Percentiles rank a stretch among this genome's conserved stretches.
phyloP scores from a whole-genome alignment of 2,888 invertebrate genomes.

The Tenodera sinensis region DNA sequence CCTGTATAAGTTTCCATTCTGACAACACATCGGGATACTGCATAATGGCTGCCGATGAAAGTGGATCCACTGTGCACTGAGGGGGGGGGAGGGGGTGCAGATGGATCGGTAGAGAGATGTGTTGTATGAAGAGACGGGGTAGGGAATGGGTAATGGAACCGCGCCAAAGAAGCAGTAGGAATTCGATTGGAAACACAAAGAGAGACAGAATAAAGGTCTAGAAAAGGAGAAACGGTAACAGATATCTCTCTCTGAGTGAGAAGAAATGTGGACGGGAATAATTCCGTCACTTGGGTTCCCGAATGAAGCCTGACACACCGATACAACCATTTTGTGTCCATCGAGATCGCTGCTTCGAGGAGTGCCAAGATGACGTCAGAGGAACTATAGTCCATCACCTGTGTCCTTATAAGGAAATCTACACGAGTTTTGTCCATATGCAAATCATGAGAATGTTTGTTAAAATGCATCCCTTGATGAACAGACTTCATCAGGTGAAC shows the following conservation, averaged over 20 bases:
- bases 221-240: constrained; percentile 35
- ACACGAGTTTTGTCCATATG: too few relatives aligned
- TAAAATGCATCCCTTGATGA: too few relatives aligned
- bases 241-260: constrained; percentile 21
- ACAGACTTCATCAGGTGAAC: too few relatives aligned
- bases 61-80: constrained; percentile 11
- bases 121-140: constrained; percentile 16
- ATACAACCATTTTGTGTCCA: background rate
- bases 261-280: constrained; percentile 10
- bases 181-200: constrained; percentile 31
- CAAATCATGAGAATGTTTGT: too few relatives aligned
- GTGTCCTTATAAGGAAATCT: too few relatives aligned
- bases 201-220: background rate
- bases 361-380: background rate
- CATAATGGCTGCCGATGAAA: constrained; percentile 15
- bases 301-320: background rate
- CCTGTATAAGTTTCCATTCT: background rate
- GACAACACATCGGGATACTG: background rate
- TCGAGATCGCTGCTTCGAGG: background rate
- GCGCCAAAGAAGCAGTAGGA: constrained; percentile 35
- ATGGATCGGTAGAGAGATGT: constrained; percentile 17
- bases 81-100: constrained; percentile 18
- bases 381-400: background rate
- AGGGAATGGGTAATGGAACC: constrained; percentile 36
- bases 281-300: constrained; percentile 22